Percentiles rank a stretch among this genome's conserved stretches.
These are phyloP conservation scores for Cichlasoma orientale DNA, from an alignment of 2,797 vertebrate species.

Conservation along the genomic window DNA sequence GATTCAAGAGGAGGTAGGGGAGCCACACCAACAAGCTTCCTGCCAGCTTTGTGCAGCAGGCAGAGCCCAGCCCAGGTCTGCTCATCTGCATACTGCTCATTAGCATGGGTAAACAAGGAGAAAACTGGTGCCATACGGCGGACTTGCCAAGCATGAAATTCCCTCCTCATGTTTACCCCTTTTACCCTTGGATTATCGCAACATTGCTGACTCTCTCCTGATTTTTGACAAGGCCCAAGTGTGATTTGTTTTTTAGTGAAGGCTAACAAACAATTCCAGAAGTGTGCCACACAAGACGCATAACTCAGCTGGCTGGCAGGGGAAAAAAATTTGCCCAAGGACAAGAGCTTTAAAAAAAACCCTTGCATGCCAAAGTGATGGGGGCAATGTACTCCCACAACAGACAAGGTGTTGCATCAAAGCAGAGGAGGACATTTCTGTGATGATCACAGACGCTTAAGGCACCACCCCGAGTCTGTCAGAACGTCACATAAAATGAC, in stretches of 20 bases:
- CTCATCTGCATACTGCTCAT: constrained; percentile 80
- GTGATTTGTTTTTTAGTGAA: constrained; percentile 40
- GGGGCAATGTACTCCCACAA: constrained; percentile 9
- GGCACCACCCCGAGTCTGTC: constrained; percentile 4
- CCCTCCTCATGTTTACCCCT: constrained; percentile 77
- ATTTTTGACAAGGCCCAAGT: constrained; percentile 63
- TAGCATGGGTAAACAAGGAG: constrained; percentile 78
- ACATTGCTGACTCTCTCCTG: constrained; percentile 36
- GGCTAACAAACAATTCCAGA: constrained; percentile 44
- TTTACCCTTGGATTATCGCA: constrained; percentile 76
- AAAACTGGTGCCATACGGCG: constrained; percentile 75
- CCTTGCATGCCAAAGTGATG: constrained; percentile 24
- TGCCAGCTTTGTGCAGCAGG: constrained; percentile 41
- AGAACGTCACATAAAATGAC: constrained; percentile 27
- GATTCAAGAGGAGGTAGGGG: background rate
- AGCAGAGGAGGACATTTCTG: constrained; percentile 45
- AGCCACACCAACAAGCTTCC: constrained; percentile 24
- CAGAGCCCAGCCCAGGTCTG: constrained; percentile 57
- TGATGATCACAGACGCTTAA: constrained; percentile 41
- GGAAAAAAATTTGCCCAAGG: constrained; percentile 37
- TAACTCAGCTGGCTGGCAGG: constrained; percentile 39
- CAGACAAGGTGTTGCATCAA: constrained; percentile 48
- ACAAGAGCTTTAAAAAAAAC: constrained; percentile 42
- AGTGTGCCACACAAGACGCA: constrained; percentile 14
- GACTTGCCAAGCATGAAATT: constrained; percentile 79